Conservation (phyloP, 1,140 invertebrate genomes). For the Lucilia sericata region DNA sequence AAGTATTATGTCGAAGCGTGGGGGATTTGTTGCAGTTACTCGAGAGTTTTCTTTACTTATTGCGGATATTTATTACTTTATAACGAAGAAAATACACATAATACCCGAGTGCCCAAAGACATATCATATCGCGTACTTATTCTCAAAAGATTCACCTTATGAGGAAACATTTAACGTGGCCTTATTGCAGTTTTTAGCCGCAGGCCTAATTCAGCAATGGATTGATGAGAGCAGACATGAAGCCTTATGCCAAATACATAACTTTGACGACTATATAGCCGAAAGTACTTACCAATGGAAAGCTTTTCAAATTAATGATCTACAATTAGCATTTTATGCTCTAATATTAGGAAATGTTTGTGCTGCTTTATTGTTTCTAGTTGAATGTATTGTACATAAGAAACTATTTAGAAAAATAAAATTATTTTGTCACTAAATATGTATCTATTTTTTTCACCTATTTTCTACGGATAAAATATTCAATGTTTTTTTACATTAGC, state of each 20-base stretch:
- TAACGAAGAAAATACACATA: constrained; percentile 62
- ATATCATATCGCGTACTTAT: constrained; percentile 63
- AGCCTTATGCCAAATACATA: constrained; percentile 56
- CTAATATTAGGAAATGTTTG: constrained; percentile 53
- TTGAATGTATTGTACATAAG: constrained; percentile 19
- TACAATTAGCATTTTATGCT: constrained; percentile 62
- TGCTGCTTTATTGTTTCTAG: constrained; percentile 37
- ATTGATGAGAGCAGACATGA: constrained; percentile 57
- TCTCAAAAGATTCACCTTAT: constrained; percentile 57
- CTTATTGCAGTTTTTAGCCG: constrained; percentile 54
- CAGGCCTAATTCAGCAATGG: constrained; percentile 58
- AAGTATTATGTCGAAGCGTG: constrained; percentile 53
- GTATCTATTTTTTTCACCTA: no score
- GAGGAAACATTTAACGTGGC: constrained; percentile 54
- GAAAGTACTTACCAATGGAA: constrained; percentile 56
- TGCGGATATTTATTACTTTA: constrained; percentile 57
- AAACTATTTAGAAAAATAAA: not conserved
- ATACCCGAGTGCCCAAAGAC: constrained; percentile 65
- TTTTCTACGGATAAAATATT: no score
- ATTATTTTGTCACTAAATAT: not conserved
- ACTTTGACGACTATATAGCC: constrained; percentile 56
- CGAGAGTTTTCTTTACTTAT: constrained; percentile 56
- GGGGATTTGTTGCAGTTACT: constrained; percentile 58
- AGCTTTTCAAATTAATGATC: constrained; percentile 57
- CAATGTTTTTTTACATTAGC: no score